Conservation (phyloP, 2,113 vertebrate genomes). For the Pterocles gutturalis region DNA sequence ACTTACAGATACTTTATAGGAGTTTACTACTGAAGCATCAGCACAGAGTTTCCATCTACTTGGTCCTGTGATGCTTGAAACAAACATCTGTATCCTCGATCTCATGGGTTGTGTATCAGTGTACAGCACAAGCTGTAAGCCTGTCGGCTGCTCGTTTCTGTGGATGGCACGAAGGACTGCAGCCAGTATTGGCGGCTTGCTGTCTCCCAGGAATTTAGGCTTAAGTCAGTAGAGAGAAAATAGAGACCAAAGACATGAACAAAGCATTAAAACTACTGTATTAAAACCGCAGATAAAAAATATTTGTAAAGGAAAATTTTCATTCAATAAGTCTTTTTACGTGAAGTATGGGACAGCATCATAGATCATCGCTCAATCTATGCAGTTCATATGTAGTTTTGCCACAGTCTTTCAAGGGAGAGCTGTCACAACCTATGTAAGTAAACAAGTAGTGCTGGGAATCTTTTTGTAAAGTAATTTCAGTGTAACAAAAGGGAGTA, state of each 20-base stretch:
- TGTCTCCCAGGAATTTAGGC: conserved; percentile 76
- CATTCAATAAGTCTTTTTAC: neutral
- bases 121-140: conserved; percentile 78
- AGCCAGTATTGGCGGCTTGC: conserved; percentile 68
- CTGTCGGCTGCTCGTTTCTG: conserved; percentile 59
- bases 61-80: conserved; percentile 72
- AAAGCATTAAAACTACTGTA: neutral
- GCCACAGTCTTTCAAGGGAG: neutral
- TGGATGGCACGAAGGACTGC: conserved; percentile 78
- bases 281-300: neutral
- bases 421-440: neutral
- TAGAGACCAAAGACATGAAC: neutral
- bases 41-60: conserved; percentile 82
- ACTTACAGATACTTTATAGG: conserved; percentile 79
- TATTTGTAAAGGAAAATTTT: neutral
- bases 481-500: neutral
- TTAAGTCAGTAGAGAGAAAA: conserved; percentile 32
- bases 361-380: fast-evolving
- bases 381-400: neutral
- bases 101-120: conserved; percentile 55
- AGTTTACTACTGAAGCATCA: conserved; percentile 77
- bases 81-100: conserved; percentile 78
- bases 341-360: neutral
- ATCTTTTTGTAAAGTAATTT: neutral
- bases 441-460: neutral